Base-by-base conservation (phyloP, 1,140 invertebrate species). In the Tribolium madens region DNA sequence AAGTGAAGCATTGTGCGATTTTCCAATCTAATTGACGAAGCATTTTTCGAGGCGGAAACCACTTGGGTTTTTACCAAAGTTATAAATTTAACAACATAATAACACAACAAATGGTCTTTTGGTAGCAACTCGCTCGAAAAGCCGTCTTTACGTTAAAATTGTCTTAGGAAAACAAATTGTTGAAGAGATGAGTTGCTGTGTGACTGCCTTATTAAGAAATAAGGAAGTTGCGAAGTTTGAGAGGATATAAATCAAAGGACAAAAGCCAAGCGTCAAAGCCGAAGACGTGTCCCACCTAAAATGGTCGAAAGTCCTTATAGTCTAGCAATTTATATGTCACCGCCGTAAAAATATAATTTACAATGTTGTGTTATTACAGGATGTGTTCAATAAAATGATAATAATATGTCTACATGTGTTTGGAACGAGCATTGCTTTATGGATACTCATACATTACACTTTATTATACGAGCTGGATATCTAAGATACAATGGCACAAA, bases 301-400 rank as follows among this genome's bases (percentile, higher is more conserved):
- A 64, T 33, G 26, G 14, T 31, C 21, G 26, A 33, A 64, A 64
- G 31, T 64, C 21, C 26, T 14, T 14, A 31, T 26, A 72, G 50
- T 14, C 48, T 21, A 53, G 50, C 33, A 48, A 72, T 72, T 72
- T 52, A 53, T 72, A 31, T 72, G 70, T 53, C 47, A 72, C 42
- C 26, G 50, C 1, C 15, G 31, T 53, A 72, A 72, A 72, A 72
- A 72, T 72, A 52, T 72, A 52, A 53, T 72, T 72, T 72, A 72
- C 70, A 72, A 64, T 72, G 70, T 72, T 50, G 47, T 31, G 31
- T 72, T 53, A 72, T 72, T 48, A 72, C 50, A 52, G 50, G 70
- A 72, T 72, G 70, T 50, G 70, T 72, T 72, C 70, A 72, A 72
- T 72, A 72, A 72, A 72, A 72, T 72, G 36, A 52, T 72, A 72